Evolutionary conservation across 2,888 invertebrate species (phyloP).

Genomic region (Calameuta pallipes): DNA sequence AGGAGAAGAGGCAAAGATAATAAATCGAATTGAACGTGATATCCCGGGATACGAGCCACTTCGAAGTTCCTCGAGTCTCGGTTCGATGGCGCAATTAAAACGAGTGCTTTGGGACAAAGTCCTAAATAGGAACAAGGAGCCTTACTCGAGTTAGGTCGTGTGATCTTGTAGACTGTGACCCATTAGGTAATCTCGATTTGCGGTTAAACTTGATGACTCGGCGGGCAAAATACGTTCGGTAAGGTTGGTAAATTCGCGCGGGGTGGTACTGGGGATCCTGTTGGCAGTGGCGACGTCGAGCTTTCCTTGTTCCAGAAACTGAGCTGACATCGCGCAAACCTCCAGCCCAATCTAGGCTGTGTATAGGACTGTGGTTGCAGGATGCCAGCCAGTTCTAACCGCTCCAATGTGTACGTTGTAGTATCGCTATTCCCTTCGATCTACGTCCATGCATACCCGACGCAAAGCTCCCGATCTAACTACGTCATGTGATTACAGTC

Average conservation of each 20-base stretch:
- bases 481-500: conserved; percentile 20
- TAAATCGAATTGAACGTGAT: neutral
- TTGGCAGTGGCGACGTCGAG: conserved; percentile 26
- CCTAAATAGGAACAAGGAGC: neutral
- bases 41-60: neutral
- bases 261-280: conserved; percentile 32
- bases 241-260: conserved; percentile 35
- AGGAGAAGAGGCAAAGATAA: neutral
- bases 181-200: neutral
- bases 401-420: conserved; percentile 28
- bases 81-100: neutral
- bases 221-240: neutral
- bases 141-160: neutral
- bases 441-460: conserved; percentile 34
- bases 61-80: neutral
- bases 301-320: conserved; percentile 49
- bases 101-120: neutral
- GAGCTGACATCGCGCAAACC: conserved; percentile 51
- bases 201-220: neutral
- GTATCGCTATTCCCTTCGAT: conserved; percentile 36
- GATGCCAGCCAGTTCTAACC: conserved; percentile 32
- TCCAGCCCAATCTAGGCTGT: conserved; percentile 47
- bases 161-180: neutral
- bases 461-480: conserved; percentile 31
- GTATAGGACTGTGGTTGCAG: conserved; percentile 30